phyloP scores from a whole-genome alignment of 2,113 vertebrate species.

The Carassius auratus region DNA sequence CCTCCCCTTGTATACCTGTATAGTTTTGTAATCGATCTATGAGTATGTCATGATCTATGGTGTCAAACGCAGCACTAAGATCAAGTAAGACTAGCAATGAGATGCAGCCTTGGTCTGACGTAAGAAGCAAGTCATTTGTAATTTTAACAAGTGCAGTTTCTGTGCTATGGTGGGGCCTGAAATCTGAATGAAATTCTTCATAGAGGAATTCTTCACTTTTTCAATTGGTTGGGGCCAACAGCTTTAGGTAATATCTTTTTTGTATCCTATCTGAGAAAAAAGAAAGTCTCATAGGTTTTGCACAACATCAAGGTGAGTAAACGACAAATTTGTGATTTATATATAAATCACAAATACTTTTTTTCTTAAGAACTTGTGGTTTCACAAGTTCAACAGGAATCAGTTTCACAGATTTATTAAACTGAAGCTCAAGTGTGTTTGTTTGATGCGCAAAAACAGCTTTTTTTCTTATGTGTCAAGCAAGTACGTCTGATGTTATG shows the following conservation, averaged over 20 bases:
- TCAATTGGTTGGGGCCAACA: too few species aligned
- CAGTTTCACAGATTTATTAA: background rate
- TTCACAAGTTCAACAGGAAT: background rate
- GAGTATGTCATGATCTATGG: too few species aligned
- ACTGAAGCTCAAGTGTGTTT: background rate
- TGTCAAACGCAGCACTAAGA: too few species aligned
- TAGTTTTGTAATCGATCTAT: too few species aligned
- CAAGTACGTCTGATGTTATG: background rate
- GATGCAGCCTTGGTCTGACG: too few species aligned
- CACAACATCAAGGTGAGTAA: background rate
- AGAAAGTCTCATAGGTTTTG: background rate
- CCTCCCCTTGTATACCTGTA: too few species aligned
- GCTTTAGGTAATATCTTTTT: background rate
- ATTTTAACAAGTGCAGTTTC: too few species aligned
- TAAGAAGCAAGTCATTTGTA: too few species aligned
- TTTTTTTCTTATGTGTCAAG: background rate
- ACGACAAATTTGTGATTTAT: background rate
- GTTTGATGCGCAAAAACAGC: background rate
- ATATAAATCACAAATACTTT: background rate
- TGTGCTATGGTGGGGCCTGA: too few species aligned
- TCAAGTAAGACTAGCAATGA: too few species aligned
- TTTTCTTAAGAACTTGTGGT: background rate
- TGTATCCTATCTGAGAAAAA: background rate
- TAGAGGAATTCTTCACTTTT: too few species aligned
- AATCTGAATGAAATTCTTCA: too few species aligned